A percentile compares a stretch with the other conserved stretches of the same genome.
Evolutionary conservation across 1,140 invertebrate genomes (phyloP).

Genomic region (Heliconius nattereri): DNA sequence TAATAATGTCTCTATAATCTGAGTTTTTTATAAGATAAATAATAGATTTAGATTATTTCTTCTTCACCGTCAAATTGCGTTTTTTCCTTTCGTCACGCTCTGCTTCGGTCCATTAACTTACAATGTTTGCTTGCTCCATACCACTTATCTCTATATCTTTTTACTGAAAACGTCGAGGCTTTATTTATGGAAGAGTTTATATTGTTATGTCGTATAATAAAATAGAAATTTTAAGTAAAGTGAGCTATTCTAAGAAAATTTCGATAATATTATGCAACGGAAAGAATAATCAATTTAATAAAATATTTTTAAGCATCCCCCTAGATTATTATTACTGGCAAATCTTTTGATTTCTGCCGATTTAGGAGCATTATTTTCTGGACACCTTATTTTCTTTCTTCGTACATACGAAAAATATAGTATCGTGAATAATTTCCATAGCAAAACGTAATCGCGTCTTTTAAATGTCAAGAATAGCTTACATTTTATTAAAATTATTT

Average conservation of each 20-base stretch:
- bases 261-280: background rate
- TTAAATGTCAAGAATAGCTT: too few relatives aligned
- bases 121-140: slow-evolving; percentile 44
- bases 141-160: slow-evolving; percentile 28
- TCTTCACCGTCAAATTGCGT: slow-evolving; percentile 46
- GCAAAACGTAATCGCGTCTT: too few relatives aligned
- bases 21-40: background rate
- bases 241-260: background rate
- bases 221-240: background rate
- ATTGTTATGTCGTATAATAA: background rate
- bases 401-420: too few relatives aligned
- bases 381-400: too few relatives aligned
- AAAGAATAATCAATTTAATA: background rate
- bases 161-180: background rate
- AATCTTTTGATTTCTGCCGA: too few relatives aligned
- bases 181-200: background rate
- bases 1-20: background rate
- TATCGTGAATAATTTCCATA: too few relatives aligned
- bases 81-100: slow-evolving; percentile 52
- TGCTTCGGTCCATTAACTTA: slow-evolving; percentile 53
- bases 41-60: slow-evolving; percentile 8
- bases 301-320: background rate
- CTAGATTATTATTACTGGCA: too few relatives aligned
- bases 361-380: too few relatives aligned
- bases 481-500: too few relatives aligned